phyloP scores from a whole-genome alignment of 2,113 vertebrate genomes.

The Myotis yumanensis region DNA sequence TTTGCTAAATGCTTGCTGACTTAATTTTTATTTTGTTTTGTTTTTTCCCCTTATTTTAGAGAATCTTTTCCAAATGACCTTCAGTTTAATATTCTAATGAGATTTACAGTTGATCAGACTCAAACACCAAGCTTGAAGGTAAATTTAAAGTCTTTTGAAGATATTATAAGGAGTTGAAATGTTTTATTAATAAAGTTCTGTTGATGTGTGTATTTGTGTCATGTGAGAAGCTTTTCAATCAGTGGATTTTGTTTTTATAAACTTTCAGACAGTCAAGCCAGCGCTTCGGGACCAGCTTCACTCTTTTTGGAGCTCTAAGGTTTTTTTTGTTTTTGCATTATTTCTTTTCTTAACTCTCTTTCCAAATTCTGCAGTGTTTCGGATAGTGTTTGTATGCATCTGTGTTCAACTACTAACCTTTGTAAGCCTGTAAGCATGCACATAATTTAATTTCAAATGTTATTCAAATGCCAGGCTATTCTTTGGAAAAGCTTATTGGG shows the following conservation, averaged over 20 bases:
- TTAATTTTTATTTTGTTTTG: slow-evolving; percentile 52
- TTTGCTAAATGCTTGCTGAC: slow-evolving; percentile 31
- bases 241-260: slow-evolving; percentile 87
- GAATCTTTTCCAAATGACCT: slow-evolving; percentile 98
- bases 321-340: slow-evolving; percentile 85
- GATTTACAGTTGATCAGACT: slow-evolving; percentile 98
- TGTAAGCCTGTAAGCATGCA: slow-evolving; percentile 81
- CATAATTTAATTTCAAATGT: slow-evolving; percentile 61
- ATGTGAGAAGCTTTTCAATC: slow-evolving; percentile 76
- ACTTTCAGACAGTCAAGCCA: slow-evolving; percentile 89
- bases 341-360: slow-evolving; percentile 82
- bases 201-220: slow-evolving; percentile 67
- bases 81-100: slow-evolving; percentile 98
- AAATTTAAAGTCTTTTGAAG: slow-evolving; percentile 58
- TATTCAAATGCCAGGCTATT: slow-evolving; percentile 58
- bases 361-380: slow-evolving; percentile 77
- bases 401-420: slow-evolving; percentile 83
- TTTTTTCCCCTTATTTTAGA: slow-evolving; percentile 81
- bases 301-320: slow-evolving; percentile 89
- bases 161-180: not conserved
- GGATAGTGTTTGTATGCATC: slow-evolving; percentile 82
- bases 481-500: slow-evolving; percentile 73
- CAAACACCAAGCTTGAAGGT: slow-evolving; percentile 98
- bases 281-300: slow-evolving; percentile 88
- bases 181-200: not conserved